These are phyloP conservation scores for Cremastinae sp. DNA, from an alignment of 2,888 invertebrate species.

Conservation along the genomic window DNA sequence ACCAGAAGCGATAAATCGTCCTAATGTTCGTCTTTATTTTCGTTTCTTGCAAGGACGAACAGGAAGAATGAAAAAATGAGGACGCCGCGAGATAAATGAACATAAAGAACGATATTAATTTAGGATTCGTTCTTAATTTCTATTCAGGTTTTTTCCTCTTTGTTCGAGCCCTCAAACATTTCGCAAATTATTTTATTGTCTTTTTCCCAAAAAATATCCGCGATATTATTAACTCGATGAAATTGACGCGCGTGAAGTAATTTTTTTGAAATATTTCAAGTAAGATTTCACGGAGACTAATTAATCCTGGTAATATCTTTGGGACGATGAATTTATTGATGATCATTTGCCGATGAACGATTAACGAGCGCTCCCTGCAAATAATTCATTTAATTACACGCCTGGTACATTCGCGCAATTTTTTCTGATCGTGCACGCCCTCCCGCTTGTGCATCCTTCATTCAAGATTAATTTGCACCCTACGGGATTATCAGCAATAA, in stretches of 20 bases:
- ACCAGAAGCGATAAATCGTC: not conserved
- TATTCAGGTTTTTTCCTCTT: not conserved
- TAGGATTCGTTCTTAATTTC: not conserved
- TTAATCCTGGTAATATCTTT: not conserved
- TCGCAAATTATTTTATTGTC: no score
- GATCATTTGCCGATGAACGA: constrained; percentile 15
- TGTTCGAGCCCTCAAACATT: not conserved
- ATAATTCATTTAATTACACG: constrained; percentile 48
- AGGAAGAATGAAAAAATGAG: not conserved
- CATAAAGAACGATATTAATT: constrained; percentile 4
- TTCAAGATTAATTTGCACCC: constrained; percentile 26
- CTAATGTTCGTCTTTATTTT: constrained; percentile 3
- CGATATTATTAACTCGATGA: no score
- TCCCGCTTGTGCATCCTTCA: constrained; percentile 13
- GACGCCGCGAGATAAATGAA: not conserved
- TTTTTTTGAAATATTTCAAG: no score
- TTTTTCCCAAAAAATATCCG: no score
- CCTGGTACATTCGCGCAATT: constrained; percentile 16
- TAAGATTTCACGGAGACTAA: no score
- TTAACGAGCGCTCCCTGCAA: constrained; percentile 20
- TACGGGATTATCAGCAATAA: constrained; percentile 1
- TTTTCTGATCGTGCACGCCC: constrained; percentile 9
- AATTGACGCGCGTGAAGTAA: no score
- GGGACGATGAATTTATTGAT: constrained; percentile 30
- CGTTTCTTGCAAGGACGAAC: constrained; percentile 8